Evolutionary conservation across 1,140 invertebrate species (phyloP).

Genomic region (Drosophila grimshawi): DNA sequence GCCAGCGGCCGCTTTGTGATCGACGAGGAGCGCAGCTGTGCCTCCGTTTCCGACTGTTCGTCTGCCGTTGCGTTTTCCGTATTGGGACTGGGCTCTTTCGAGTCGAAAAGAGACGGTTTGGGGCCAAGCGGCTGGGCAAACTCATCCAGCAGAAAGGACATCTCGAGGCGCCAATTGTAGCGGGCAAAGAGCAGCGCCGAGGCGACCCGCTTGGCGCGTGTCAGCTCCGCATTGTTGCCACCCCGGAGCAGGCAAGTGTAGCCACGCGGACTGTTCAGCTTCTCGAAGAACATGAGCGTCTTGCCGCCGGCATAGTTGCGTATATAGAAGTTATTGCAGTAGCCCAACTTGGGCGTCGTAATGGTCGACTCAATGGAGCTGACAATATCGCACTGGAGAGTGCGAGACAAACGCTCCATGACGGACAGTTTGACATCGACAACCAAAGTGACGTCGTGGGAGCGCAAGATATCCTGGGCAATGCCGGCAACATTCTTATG

Average conservation of each 20-base stretch:
- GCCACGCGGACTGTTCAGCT: slow-evolving; percentile 92
- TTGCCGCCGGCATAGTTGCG: slow-evolving; percentile 88
- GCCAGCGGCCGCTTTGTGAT: slow-evolving; percentile 33
- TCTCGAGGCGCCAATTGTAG: slow-evolving; percentile 96
- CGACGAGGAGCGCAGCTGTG: slow-evolving; percentile 36
- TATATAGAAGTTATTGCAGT: slow-evolving; percentile 94
- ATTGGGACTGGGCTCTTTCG: slow-evolving; percentile 76
- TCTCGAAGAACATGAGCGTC: slow-evolving; percentile 97
- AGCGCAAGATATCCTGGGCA: slow-evolving; percentile 94
- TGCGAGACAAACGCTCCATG: slow-evolving; percentile 92
- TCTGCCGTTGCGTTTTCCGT: slow-evolving; percentile 35
- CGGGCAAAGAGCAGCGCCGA: slow-evolving; percentile 92
- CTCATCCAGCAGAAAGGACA: slow-evolving; percentile 93
- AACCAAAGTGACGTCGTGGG: slow-evolving; percentile 93
- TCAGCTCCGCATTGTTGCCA: slow-evolving; percentile 90
- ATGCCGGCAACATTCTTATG: slow-evolving; percentile 95
- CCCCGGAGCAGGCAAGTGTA: slow-evolving; percentile 96
- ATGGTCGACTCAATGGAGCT: slow-evolving; percentile 95
- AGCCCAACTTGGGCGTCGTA: slow-evolving; percentile 92
- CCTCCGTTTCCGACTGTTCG: slow-evolving; percentile 40
- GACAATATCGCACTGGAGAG: slow-evolving; percentile 94
- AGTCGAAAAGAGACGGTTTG: slow-evolving; percentile 79
- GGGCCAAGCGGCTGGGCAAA: slow-evolving; percentile 85
- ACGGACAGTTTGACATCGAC: slow-evolving; percentile 94
- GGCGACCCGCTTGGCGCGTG: slow-evolving; percentile 92